These are phyloP conservation scores for Lepidurus packardi DNA, from an alignment of 1,140 invertebrate genomes.

Conservation along the genomic window DNA sequence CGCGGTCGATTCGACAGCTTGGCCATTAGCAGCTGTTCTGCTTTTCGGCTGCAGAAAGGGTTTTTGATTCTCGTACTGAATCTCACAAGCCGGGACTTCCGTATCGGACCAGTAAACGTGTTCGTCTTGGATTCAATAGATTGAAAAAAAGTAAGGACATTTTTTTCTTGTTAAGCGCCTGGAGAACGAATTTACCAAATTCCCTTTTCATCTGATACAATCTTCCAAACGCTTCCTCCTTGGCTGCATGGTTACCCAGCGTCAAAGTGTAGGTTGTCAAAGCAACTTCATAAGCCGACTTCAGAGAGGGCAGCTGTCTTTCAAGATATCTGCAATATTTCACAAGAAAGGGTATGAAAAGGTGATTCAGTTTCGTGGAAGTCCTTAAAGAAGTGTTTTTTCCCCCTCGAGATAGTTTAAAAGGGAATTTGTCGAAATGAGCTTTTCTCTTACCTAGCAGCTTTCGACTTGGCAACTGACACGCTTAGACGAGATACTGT, in stretches of 20 bases:
- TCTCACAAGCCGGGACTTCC: slow-evolving; percentile 41
- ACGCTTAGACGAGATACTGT: slow-evolving; percentile 40
- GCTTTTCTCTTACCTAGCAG: slow-evolving; percentile 39
- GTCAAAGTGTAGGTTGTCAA: slow-evolving; percentile 50
- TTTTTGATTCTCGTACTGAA: slow-evolving; percentile 49
- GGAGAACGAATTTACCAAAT: slow-evolving; percentile 39
- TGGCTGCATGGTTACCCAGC: slow-evolving; percentile 44
- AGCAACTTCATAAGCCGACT: slow-evolving; percentile 50
- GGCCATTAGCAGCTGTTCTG: slow-evolving; percentile 45
- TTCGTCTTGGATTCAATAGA: slow-evolving; percentile 44
- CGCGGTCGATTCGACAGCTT: slow-evolving; percentile 53
- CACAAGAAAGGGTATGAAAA: background rate
- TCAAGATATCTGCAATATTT: slow-evolving; percentile 46
- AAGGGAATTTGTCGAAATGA: background rate
- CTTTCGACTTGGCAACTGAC: slow-evolving; percentile 41
- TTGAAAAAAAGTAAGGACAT: background rate
- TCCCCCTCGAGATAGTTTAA: background rate
- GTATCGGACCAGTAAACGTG: slow-evolving; percentile 49
- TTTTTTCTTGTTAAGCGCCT: background rate
- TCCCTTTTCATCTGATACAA: slow-evolving; percentile 42
- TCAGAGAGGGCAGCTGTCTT: slow-evolving; percentile 42
- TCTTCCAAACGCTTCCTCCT: slow-evolving; percentile 45
- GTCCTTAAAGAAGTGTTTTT: background rate
- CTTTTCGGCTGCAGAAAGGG: slow-evolving; percentile 48
- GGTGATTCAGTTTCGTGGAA: background rate